Conservation (phyloP, 2,113 vertebrate species). For the Alligator mississippiensis region DNA sequence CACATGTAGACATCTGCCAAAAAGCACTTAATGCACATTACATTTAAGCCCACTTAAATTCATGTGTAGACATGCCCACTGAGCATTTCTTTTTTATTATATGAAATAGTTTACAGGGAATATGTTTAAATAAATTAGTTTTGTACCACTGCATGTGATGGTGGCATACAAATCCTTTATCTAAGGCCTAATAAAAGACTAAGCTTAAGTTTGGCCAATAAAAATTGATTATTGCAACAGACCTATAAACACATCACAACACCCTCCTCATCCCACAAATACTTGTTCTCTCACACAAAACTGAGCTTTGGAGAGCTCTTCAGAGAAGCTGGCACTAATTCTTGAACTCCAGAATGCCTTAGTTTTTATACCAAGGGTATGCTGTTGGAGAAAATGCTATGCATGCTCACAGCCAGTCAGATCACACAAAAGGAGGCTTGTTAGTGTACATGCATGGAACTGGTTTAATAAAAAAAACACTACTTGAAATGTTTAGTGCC, state of each 20-base stretch:
- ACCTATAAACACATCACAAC: neutral
- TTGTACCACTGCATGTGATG: neutral
- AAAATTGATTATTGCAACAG: neutral
- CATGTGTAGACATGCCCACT: neutral
- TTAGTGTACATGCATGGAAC: fast-evolving
- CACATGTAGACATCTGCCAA: too few species aligned
- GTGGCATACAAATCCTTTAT: neutral
- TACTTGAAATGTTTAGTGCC: neutral
- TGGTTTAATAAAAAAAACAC: neutral
- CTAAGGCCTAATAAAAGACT: neutral
- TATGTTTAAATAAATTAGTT: neutral
- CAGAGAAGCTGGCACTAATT: neutral
- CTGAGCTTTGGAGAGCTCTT: neutral
- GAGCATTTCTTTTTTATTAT: neutral
- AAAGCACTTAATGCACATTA: too few species aligned
- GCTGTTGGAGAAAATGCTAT: neutral
- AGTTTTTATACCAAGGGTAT: neutral
- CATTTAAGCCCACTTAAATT: too few species aligned
- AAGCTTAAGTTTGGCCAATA: neutral
- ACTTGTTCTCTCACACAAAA: neutral
- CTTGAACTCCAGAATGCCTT: neutral
- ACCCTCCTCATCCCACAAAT: neutral
- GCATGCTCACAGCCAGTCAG: neutral
- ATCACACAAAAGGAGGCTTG: neutral
- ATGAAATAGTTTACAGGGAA: neutral